These are phyloP conservation scores for Chymomyza fuscimana DNA, from an alignment of 2,888 invertebrate species.

Conservation along the genomic window DNA sequence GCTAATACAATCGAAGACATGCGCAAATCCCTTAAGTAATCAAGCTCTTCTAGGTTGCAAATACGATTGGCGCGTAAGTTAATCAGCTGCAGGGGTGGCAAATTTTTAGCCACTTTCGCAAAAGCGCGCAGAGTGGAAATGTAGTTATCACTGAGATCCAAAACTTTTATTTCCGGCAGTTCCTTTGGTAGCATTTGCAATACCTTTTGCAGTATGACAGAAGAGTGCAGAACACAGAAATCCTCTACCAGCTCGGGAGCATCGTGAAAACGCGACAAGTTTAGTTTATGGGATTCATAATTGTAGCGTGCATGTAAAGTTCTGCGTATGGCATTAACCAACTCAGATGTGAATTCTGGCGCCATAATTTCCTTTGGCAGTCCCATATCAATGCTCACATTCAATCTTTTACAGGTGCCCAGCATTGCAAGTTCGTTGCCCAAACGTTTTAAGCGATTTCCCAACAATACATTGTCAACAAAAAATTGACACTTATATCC, in stretches of 20 bases:
- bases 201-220: slow-evolving; percentile 18
- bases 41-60: slow-evolving; percentile 22
- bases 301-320: slow-evolving; percentile 27
- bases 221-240: slow-evolving; percentile 35
- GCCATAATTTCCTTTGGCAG: not conserved
- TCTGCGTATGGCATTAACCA: not conserved
- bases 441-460: slow-evolving; percentile 41
- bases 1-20: slow-evolving; percentile 16
- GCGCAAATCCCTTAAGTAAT: slow-evolving; percentile 10
- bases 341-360: not conserved
- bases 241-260: slow-evolving; percentile 7
- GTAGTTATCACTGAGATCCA: slow-evolving; percentile 37
- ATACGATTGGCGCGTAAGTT: slow-evolving; percentile 41
- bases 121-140: slow-evolving; percentile 37
- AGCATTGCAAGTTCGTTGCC: slow-evolving; percentile 14
- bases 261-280: slow-evolving; percentile 41
- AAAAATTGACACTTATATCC: slow-evolving; percentile 18
- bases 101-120: not conserved
- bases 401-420: slow-evolving; percentile 20
- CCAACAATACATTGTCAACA: slow-evolving; percentile 39
- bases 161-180: slow-evolving; percentile 1
- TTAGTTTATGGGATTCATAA: not conserved
- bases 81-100: slow-evolving; percentile 22
- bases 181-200: not conserved
- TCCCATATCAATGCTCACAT: slow-evolving; percentile 15